phyloP scores from a whole-genome alignment of 2,888 invertebrate genomes.

The Choreutis nemorana region DNA sequence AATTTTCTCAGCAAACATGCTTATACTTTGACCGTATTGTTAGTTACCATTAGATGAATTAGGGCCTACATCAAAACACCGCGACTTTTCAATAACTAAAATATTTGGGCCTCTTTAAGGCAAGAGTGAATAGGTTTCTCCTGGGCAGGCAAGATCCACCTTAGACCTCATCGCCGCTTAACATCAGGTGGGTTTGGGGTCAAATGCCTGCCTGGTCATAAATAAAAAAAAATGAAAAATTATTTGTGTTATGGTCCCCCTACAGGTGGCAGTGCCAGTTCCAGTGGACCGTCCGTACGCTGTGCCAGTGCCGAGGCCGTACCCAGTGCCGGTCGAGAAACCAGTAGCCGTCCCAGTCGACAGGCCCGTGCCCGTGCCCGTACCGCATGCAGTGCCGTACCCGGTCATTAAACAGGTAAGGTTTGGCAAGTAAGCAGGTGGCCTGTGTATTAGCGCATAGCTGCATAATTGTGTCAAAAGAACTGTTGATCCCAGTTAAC shows the following conservation, averaged over 20 bases:
- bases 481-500: no score
- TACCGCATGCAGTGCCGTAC: slow-evolving; percentile 50
- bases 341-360: slow-evolving; percentile 60
- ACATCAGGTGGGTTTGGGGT: no score
- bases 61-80: no score
- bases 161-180: no score
- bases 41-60: slow-evolving; percentile 1
- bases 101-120: no score
- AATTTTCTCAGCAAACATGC: not conserved
- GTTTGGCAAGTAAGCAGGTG: no score
- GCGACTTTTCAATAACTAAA: no score
- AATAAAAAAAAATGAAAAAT: not conserved
- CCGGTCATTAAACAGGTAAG: slow-evolving; percentile 53
- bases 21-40: not conserved
- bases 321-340: slow-evolving; percentile 56
- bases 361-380: slow-evolving; percentile 53
- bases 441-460: no score
- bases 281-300: slow-evolving; percentile 60
- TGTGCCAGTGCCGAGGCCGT: slow-evolving; percentile 55
- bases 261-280: slow-evolving; percentile 52
- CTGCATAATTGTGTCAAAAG: no score
- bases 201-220: no score
- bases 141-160: no score
- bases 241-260: slow-evolving; percentile 3
- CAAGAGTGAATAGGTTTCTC: no score